These are phyloP conservation scores for Mormyrus lacerda DNA, from an alignment of 2,113 vertebrate species.

Conservation along the genomic window DNA sequence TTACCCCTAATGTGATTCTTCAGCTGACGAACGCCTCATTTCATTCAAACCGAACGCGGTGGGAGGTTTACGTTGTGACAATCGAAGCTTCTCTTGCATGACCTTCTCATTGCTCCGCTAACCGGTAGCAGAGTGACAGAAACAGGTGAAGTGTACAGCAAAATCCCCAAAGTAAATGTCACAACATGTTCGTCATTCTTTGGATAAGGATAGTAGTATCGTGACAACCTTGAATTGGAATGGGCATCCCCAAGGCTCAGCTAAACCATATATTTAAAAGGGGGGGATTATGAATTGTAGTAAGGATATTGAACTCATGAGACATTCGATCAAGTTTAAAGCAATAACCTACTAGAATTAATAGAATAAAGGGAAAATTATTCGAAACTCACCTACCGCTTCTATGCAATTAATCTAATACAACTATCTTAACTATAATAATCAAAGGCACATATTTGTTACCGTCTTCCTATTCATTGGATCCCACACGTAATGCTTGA, in stretches of 20 bases:
- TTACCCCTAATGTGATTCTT: neutral
- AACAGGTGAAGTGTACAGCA: constrained; percentile 23
- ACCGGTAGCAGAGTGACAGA: constrained; percentile 19
- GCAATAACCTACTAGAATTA: neutral
- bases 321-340: neutral
- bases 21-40: neutral
- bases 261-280: constrained; percentile 1
- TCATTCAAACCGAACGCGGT: neutral
- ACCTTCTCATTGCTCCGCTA: constrained; percentile 16
- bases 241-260: constrained; percentile 15
- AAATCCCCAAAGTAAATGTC: constrained; percentile 21
- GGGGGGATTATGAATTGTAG: neutral
- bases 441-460: neutral
- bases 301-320: neutral
- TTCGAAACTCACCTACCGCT: neutral
- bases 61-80: neutral
- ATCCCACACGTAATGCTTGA: neutral
- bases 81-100: neutral
- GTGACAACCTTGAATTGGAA: constrained; percentile 19
- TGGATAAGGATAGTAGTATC: constrained; percentile 3
- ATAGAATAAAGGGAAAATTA: neutral
- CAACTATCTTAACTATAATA: neutral
- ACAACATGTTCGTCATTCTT: constrained; percentile 17
- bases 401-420: neutral
- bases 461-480: neutral